Percentiles rank a stretch among this genome's conserved stretches.
phyloP scores from a whole-genome alignment of 2,797 vertebrate genomes.

The Enteromius radiatus region DNA sequence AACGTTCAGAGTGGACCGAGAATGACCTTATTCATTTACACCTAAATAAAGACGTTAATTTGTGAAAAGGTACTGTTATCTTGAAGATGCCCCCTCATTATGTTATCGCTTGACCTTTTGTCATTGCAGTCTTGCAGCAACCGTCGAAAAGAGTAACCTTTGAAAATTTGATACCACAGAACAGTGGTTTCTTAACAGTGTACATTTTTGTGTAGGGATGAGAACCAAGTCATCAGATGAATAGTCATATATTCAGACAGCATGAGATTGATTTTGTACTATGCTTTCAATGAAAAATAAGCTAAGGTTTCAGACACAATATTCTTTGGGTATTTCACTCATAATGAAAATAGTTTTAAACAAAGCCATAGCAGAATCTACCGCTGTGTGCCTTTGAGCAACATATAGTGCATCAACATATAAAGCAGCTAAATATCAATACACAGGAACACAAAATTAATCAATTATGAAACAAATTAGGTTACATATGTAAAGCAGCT shows the following conservation, averaged over 20 bases:
- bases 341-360: neutral
- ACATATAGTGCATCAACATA: neutral
- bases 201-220: neutral
- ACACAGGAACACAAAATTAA: neutral
- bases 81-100: constrained; percentile 26
- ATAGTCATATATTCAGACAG: neutral
- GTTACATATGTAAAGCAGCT: neutral
- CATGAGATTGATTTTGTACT: neutral
- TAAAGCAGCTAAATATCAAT: neutral
- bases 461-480: neutral
- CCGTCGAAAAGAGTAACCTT: constrained; percentile 9
- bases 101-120: constrained; percentile 35
- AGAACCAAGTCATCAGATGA: neutral
- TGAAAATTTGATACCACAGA: constrained; percentile 10
- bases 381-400: neutral
- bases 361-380: neutral
- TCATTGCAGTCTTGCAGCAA: constrained; percentile 10
- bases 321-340: neutral
- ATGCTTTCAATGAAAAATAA: neutral
- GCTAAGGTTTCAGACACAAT: neutral
- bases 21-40: constrained; percentile 20
- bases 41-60: constrained; percentile 36
- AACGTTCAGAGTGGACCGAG: constrained; percentile 15
- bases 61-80: constrained; percentile 27
- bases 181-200: neutral